Percentiles rank a stretch among this genome's conserved stretches.
These are phyloP conservation scores for Parapristionchus giblindavisi DNA, from an alignment of 2,888 invertebrate genomes.

Conservation along the genomic window DNA sequence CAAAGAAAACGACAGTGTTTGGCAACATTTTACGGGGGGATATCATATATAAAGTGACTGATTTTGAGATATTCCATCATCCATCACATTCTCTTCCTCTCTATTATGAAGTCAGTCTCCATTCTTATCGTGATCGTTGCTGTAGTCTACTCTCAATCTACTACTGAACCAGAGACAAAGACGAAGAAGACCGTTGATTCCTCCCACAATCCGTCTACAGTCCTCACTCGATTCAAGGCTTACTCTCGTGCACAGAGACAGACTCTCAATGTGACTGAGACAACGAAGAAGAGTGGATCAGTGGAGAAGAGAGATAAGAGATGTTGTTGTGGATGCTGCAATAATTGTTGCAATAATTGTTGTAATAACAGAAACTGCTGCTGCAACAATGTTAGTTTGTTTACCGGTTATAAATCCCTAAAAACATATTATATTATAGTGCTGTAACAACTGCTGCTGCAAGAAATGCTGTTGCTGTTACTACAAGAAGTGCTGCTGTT, in stretches of 20 bases:
- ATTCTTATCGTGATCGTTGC: neutral
- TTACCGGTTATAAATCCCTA: too few relatives aligned
- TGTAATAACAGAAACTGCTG: constrained; percentile 19
- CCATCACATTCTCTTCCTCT: neutral
- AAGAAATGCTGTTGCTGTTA: constrained; percentile 36
- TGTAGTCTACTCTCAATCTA: neutral
- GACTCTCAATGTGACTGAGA: neutral
- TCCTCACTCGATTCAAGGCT: constrained; percentile 15
- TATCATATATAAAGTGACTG: constrained; percentile 4
- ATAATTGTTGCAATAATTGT: constrained; percentile 13
- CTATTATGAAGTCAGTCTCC: constrained; percentile 27
- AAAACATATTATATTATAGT: too few relatives aligned
- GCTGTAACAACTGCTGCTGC: constrained; percentile 37
- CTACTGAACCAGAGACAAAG: neutral
- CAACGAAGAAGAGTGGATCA: constrained; percentile 16
- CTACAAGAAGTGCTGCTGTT: constrained; percentile 35
- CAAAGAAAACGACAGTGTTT: constrained; percentile 19
- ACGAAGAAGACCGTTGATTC: neutral
- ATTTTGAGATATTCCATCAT: neutral
- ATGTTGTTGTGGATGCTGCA: constrained; percentile 25
- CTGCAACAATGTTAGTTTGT: constrained; percentile 17
- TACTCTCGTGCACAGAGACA: too few relatives aligned
- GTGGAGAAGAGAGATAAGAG: constrained; percentile 24
- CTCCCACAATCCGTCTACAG: neutral
- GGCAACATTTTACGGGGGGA: neutral